Evolutionary conservation across 2,888 invertebrate genomes (phyloP), one percentile per base, ranked within the genome.

Genomic region (Eristalis arbustorum): DNA sequence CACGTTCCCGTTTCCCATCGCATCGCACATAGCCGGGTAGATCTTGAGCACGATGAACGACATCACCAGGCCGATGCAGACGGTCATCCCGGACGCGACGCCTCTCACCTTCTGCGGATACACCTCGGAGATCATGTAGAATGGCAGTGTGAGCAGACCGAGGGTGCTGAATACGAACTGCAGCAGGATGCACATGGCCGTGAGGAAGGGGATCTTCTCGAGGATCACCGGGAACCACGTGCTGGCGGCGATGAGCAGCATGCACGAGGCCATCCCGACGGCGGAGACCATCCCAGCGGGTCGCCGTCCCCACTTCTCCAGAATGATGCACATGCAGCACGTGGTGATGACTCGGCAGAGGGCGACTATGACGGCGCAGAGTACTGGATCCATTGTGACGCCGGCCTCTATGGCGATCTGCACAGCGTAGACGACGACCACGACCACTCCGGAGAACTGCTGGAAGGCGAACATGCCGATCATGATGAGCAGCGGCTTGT

Each of bases 101-200:
- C 96, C 96, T n/a, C 95, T 93, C 0, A 94, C 94, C 71, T 93
- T 93, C 1, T 94, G 94, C 0, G 96, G 94, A 90, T 95, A 96
- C 0, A 96, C 93, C 92, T 96, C 96, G 0, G 96, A 96, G 88
- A 95, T 95, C 94, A 96, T 95, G 64, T 96, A 94, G 95, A 96
- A 96, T 0, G 96, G 96, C 80, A 96, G 90, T 1, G 96, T 95
- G 10, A 95, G 82, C 66, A 92, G 89, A 40, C 96, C 92, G 89
- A 91, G 90, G 2, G 92, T 93, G 88, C 91, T 95, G 92, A 73
- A 96, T 90, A 90, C 94, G 93, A 88, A 94, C 90, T 89, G 92
- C 3, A 91, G 83, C 3, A 92, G 89, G 69, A 92, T 92, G 84
- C 91, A 91, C 3, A 90, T 77, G 3, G 90, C 91, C 0, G 92